Conservation (phyloP, 92 coral and sea anemone species). For the Palythoa heliodiscus region DNA sequence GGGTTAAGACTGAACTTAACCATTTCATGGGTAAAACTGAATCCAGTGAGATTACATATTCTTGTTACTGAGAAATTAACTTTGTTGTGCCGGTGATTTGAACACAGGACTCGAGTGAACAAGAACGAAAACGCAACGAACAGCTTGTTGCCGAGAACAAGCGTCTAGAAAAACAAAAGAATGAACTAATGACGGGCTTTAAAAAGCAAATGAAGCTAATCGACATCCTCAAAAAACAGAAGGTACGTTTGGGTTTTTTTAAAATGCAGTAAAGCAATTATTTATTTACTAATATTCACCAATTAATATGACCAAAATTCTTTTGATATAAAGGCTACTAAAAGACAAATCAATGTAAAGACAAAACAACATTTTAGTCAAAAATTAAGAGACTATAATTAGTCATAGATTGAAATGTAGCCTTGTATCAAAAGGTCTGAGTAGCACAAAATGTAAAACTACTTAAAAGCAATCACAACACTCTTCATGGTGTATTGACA, state of each 20-base stretch:
- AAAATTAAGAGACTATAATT: no score
- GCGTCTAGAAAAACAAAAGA: slow-evolving; percentile 94
- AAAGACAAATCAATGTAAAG: no score
- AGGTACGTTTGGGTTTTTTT: slow-evolving; percentile 49
- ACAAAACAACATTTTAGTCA: no score
- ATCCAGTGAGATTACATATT: no score
- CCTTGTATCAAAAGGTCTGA: no score
- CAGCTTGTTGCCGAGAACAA: slow-evolving; percentile 93
- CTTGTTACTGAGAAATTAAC: no score
- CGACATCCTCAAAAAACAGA: slow-evolving; percentile 92
- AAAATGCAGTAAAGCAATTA: background rate
- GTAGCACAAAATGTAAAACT: no score
- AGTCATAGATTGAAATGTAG: no score
- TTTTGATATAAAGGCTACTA: background rate
- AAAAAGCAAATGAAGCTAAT: slow-evolving; percentile 99
- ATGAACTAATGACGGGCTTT: slow-evolving; percentile 95
- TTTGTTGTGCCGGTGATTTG: background rate
- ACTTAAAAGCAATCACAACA: no score
- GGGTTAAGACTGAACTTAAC: no score
- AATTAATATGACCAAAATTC: background rate
- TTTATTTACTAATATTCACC: background rate
- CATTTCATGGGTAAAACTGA: no score
- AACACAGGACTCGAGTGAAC: slow-evolving; percentile 88
- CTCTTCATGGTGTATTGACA: no score
- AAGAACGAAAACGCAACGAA: slow-evolving; percentile 85